Percentiles rank a stretch among this genome's conserved stretches.
Evolutionary conservation across 2,113 vertebrate genomes (phyloP).

Genomic region (Boulengeromyrus knoepffleri): DNA sequence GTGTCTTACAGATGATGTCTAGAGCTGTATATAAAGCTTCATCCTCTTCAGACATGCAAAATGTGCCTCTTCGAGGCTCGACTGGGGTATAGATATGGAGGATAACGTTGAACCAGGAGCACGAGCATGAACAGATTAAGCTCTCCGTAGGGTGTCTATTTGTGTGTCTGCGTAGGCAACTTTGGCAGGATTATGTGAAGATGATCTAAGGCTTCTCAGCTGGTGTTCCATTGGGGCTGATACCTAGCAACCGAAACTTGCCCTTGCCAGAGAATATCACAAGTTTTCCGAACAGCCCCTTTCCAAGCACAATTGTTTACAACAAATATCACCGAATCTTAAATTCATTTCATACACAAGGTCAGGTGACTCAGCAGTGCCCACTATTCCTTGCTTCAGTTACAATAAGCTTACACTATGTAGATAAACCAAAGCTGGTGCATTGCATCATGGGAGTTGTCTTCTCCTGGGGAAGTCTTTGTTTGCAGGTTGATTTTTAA

Average conservation of each 20-base stretch:
- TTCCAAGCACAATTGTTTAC: not conserved
- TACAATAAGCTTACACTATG: not conserved
- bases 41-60: not conserved
- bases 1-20: not conserved
- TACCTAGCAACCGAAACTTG: conserved; percentile 6
- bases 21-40: not conserved
- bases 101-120: not conserved
- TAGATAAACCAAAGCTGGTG: not conserved
- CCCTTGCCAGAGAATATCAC: not conserved
- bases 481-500: not conserved
- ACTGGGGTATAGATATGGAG: not conserved
- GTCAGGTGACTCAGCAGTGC: not conserved
- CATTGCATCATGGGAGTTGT: not conserved
- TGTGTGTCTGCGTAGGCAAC: conserved; percentile 19
- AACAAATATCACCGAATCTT: not conserved
- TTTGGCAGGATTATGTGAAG: conserved; percentile 22
- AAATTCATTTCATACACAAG: not conserved
- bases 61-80: not conserved
- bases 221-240: not conserved
- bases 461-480: not conserved
- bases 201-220: conserved; percentile 15
- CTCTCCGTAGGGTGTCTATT: conserved; percentile 10
- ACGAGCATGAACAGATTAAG: conserved; percentile 8
- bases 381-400: not conserved
- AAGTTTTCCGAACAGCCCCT: not conserved